Conservation (phyloP, 37 sponge, comb jelly and placozoan species). For the Aplysina aerophoba region DNA sequence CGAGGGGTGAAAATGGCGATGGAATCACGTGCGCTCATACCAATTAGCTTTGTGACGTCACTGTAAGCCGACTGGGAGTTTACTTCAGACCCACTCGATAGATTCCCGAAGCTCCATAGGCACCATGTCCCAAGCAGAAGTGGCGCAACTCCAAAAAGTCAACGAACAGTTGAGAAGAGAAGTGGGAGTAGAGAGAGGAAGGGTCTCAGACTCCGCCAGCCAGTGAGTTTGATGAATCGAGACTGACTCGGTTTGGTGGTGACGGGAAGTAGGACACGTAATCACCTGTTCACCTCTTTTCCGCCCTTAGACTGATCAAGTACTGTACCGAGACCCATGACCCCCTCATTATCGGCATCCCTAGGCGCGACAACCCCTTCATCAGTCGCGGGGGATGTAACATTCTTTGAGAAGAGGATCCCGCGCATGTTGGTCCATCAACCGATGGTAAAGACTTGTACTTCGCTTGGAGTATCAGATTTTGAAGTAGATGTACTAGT, state of each 20-base stretch:
- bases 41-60: too few relatives aligned
- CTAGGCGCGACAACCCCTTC: conserved; percentile 81
- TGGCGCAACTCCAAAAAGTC: conserved; percentile 30
- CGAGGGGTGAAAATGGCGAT: not conserved
- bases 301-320: conserved; percentile 50
- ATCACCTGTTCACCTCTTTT: not conserved
- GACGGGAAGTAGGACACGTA: not conserved
- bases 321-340: conserved; percentile 48
- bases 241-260: not conserved
- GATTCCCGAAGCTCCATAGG: not conserved
- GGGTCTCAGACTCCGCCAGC: conserved; percentile 53
- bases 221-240: conserved; percentile 45
- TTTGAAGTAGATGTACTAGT: not conserved
- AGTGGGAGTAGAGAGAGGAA: conserved; percentile 49
- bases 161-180: conserved; percentile 77
- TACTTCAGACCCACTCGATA: too few relatives aligned
- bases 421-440: not conserved
- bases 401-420: conserved; percentile 40
- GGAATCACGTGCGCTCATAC: too few relatives aligned
- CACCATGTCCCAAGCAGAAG: conserved; percentile 36
- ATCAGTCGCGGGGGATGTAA: conserved; percentile 46
- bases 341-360: conserved; percentile 68
- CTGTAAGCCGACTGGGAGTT: too few relatives aligned
- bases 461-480: not conserved
- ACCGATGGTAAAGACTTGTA: not conserved